phyloP scores from a whole-genome alignment of 2,113 vertebrate species.

The Rousettus leschenaultii region DNA sequence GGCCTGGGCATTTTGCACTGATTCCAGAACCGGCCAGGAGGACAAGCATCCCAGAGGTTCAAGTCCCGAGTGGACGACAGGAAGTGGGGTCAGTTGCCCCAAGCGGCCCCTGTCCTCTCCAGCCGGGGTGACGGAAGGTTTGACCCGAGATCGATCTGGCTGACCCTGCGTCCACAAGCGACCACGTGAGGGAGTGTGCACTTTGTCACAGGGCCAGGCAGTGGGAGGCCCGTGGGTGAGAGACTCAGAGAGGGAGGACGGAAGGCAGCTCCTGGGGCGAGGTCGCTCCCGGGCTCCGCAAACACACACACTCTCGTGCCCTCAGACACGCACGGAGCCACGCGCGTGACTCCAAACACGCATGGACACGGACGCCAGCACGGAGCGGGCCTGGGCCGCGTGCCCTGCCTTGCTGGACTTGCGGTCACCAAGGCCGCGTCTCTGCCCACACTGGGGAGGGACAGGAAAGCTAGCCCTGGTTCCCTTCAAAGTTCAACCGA shows the following conservation, averaged over 20 bases:
- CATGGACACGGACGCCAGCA: neutral
- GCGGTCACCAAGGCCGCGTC: neutral
- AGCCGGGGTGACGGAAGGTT: neutral
- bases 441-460: neutral
- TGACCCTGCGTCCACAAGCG: neutral
- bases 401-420: neutral
- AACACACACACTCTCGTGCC: neutral
- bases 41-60: neutral
- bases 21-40: neutral
- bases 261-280: neutral
- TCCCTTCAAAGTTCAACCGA: too few relatives aligned
- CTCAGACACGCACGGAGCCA: neutral
- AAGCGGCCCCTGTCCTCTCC: neutral
- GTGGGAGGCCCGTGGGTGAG: neutral
- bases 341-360: rapidly evolving
- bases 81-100: neutral
- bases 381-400: too few relatives aligned
- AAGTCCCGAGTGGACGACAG: neutral
- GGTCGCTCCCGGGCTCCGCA: neutral
- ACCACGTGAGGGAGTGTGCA: neutral
- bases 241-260: neutral
- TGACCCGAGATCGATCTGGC: neutral
- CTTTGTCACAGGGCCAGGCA: neutral
- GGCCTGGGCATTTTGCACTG: neutral
- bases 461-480: too few relatives aligned